These are phyloP conservation scores for Apodemus speciosus DNA, from an alignment of 2,113 vertebrate species.

Conservation along the genomic window DNA sequence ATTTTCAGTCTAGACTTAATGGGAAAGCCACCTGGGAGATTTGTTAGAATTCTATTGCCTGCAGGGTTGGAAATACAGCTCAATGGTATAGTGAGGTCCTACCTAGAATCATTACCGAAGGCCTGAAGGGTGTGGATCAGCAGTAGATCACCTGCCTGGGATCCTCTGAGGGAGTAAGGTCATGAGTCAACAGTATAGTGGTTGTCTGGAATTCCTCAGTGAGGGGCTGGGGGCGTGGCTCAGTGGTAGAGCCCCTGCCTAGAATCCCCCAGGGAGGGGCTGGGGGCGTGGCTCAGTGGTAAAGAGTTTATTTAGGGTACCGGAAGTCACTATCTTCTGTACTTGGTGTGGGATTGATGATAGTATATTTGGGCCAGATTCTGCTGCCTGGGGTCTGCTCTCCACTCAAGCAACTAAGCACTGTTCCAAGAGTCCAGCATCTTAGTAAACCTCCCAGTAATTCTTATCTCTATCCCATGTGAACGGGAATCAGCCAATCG, in stretches of 20 bases:
- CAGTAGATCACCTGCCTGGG: not conserved
- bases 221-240: no score
- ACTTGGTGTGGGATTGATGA: not conserved
- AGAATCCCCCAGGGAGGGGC: not conserved
- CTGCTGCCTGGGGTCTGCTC: not conserved
- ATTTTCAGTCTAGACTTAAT: not conserved
- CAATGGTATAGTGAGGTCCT: not conserved
- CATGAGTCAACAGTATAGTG: not conserved
- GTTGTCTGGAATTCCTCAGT: not conserved
- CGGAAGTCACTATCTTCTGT: not conserved
- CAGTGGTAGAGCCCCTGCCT: no score
- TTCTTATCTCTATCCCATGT: accelerated
- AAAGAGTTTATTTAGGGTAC: not conserved
- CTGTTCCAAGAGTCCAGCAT: not conserved
- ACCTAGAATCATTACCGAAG: not conserved
- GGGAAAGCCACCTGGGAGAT: not conserved
- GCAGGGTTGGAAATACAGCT: not conserved
- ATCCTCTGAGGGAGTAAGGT: not conserved
- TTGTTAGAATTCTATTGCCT: not conserved
- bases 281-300: not conserved
- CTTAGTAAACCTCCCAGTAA: not conserved
- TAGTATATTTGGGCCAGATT: not conserved
- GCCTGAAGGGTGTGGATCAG: not conserved
- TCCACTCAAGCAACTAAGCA: not conserved
- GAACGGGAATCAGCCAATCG: no score